A percentile compares a stretch with the other conserved stretches of the same genome.
Conservation (phyloP, 2,113 vertebrate genomes). For the Hemibagrus wyckioides region DNA sequence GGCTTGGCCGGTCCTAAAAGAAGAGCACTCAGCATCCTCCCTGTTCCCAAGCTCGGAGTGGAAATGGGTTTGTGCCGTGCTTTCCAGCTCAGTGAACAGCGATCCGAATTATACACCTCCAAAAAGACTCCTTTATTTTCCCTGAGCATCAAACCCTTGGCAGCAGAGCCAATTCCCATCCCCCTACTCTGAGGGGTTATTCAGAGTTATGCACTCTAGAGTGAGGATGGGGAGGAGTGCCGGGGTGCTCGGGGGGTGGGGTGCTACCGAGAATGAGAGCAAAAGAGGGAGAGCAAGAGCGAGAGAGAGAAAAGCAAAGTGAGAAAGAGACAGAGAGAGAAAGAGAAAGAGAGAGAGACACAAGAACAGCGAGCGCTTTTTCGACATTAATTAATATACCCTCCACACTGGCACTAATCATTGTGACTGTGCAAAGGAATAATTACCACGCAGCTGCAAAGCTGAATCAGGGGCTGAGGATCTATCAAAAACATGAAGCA, state of each 20-base stretch:
- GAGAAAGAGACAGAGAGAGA: background rate
- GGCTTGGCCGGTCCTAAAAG: constrained; percentile 35
- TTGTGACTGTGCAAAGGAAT: constrained; percentile 40
- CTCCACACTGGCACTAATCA: constrained; percentile 53
- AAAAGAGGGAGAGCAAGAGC: background rate
- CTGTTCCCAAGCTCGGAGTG: constrained; percentile 42
- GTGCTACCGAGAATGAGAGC: background rate
- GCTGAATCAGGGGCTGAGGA: constrained; percentile 25
- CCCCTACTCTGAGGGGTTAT: constrained; percentile 45
- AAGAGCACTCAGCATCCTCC: constrained; percentile 27
- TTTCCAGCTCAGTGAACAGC: constrained; percentile 55
- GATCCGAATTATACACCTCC: constrained; percentile 57
- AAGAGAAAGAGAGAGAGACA: constrained; percentile 2
- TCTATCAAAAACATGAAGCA: background rate
- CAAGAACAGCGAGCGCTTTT: constrained; percentile 43
- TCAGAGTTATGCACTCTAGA: constrained; percentile 49
- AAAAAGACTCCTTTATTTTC: constrained; percentile 51
- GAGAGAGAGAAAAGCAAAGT: background rate
- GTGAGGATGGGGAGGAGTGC: constrained; percentile 9
- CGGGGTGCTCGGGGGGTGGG: constrained; percentile 1
- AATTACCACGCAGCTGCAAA: constrained; percentile 48
- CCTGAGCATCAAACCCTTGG: constrained; percentile 49
- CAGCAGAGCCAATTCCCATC: constrained; percentile 41
- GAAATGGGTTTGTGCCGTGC: constrained; percentile 54
- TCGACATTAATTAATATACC: constrained; percentile 57